phyloP scores from a whole-genome alignment of 2,113 vertebrate species.

The Anhinga anhinga region DNA sequence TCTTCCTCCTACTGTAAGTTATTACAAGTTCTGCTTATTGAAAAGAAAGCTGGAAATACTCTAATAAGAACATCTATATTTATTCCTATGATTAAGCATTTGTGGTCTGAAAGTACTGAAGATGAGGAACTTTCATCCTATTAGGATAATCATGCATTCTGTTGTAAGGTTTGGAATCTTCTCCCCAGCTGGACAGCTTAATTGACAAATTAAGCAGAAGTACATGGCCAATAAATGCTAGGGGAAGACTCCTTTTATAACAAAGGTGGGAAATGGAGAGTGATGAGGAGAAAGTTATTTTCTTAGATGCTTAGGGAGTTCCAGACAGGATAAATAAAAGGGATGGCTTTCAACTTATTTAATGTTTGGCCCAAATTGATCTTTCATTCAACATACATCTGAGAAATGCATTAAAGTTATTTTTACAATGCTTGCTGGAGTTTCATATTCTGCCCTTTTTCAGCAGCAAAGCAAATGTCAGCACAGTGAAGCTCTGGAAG shows the following conservation, averaged over 20 bases:
- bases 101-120: not conserved
- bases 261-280: not conserved
- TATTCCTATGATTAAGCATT: not conserved
- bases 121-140: not conserved
- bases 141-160: not conserved
- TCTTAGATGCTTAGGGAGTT: not conserved
- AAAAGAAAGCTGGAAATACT: not conserved
- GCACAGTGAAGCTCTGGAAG: not conserved
- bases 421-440: not conserved
- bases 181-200: not conserved
- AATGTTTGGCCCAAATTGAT: not conserved
- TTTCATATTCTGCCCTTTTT: not conserved
- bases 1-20: not conserved
- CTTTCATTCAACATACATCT: not conserved
- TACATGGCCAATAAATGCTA: not conserved
- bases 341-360: not conserved
- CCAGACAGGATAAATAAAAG: not conserved
- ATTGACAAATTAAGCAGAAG: not conserved
- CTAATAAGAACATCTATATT: not conserved
- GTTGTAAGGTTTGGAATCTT: not conserved
- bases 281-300: not conserved
- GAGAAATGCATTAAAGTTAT: not conserved
- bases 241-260: not conserved
- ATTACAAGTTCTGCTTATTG: not conserved
- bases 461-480: conserved; percentile 50